phyloP scores from a whole-genome alignment of 2,888 invertebrate species.

The Thereva unica region DNA sequence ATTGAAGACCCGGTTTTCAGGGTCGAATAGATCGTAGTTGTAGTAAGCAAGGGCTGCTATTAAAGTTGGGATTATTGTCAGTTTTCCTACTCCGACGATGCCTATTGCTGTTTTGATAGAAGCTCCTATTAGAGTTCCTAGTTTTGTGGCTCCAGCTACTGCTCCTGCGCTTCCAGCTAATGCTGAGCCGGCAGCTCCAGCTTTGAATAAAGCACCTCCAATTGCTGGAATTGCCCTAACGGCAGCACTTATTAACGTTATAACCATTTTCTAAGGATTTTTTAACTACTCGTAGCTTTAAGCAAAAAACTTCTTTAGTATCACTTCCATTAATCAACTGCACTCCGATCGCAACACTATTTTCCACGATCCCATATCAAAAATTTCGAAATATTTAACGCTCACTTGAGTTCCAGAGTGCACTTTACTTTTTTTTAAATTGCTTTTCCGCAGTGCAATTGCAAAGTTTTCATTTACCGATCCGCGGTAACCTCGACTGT shows the following conservation, averaged over 20 bases:
- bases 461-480: neutral
- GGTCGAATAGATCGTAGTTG: conserved; percentile 83
- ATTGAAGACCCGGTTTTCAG: conserved; percentile 78
- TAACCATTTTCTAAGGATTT: conserved; percentile 46
- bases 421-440: no score
- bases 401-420: conserved; percentile 2
- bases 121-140: conserved; percentile 59
- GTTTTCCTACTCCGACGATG: conserved; percentile 72
- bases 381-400: conserved; percentile 15
- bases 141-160: conserved; percentile 58
- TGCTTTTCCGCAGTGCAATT: no score
- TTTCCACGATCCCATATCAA: neutral
- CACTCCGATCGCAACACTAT: conserved; percentile 3
- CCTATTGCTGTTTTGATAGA: conserved; percentile 74
- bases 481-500: conserved; percentile 44
- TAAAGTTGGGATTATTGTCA: conserved; percentile 74
- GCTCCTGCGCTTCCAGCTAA: conserved; percentile 51
- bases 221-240: conserved; percentile 49
- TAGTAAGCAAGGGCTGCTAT: conserved; percentile 78
- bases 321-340: conserved; percentile 13
- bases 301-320: neutral
- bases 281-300: neutral
- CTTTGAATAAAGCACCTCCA: conserved; percentile 53
- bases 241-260: conserved; percentile 51
- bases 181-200: conserved; percentile 53